Evolutionary conservation across 1,140 invertebrate species (phyloP), one percentile per base, ranked within the genome.

Genomic region (Drosophila parvula): DNA sequence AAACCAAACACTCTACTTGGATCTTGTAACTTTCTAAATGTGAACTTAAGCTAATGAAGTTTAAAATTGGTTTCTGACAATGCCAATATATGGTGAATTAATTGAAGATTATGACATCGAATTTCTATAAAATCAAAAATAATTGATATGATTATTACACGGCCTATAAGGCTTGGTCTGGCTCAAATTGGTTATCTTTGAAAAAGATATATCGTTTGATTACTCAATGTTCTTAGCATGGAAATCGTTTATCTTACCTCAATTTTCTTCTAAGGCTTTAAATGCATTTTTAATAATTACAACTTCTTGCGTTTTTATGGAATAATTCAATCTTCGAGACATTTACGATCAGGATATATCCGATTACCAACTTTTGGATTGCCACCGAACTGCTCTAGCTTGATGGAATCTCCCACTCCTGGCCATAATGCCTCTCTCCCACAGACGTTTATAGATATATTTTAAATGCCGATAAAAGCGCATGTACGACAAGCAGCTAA

Each of bases 401-500:
- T 84, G 81, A 83, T 43, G 59, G 70, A 84, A 80, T 47, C 51
- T 45, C 3, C 53, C 16, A 30, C 28, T n/a, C 50, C 34, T 50
- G 60, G 75, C 36, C 57, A 18, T 56, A 8, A 53, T 48, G 27
- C 60, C 12, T 7, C 16, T 10, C 22, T 43, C 14, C 16, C 36
- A 32, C 27, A 30, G 36, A 40, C 55, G 27, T 78, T 47, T 82
- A 74, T 62, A 75, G 70, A 74, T 75, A 69, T 83, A 67, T 67
- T 85, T 79, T 77, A 81, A 79, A 85, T 76, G 70, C 65, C 76
- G 79, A 90, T 90, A 90, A 90, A 91, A 91, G 89, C 81, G 81
- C 89, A 89, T 90, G 89, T 90, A 75, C 53, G 78, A 90, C 88
- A 89, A 82, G 82, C 83, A 79, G 84, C 80, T 64, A 88, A 88